Evolutionary conservation across 2,113 vertebrate genomes (phyloP), one percentile per base, ranked within the genome.

Genomic region (Nothobranchius furzeri): DNA sequence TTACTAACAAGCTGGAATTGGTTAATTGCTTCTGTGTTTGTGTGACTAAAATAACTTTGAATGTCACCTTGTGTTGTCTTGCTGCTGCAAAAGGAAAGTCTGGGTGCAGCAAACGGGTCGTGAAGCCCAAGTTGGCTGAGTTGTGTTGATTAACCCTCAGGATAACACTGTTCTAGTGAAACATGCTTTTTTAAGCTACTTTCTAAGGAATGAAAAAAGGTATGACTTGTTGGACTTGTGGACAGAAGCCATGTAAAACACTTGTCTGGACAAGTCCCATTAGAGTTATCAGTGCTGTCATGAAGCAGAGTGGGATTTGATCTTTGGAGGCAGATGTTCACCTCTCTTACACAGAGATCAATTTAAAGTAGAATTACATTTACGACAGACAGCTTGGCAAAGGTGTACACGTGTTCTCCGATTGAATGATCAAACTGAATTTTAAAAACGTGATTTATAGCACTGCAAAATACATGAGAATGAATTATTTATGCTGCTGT

Each of bases 401-500:
- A 87, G 75, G 78, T 90, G 76, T 78, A 79, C 83, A 86, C 71
- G 72, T 76, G 85, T 82, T 82, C 60, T 9, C 6, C 20, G 81
- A 89, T 79, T 75, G 79, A 70, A 57, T 78, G 83, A 89, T 90
- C 89, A 90, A 88, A 88, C 79, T 62, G 61, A 81, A 80, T 83
- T 82, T 62, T 70, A 77, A 85, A 89, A 85, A 81, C 83, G 83
- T 75, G 82, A 75, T 86, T 87, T 47, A 73, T 90, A 88, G 82
- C 78, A 65, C 82, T 89, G 83, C 82, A 89, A 87, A 87, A 89
- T 90, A 88, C 82, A 91, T 90, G 85, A 85, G 77, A 75, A 85
- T 91, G 75, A 87, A 92, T 91, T 85, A 92, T 90, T 85, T 81
- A 92, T 88, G 79, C 55, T 64, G 82, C 75, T 73, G 79, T 89